Percentiles rank a stretch among this genome's conserved stretches.
These are phyloP conservation scores for Pterocles orientalis DNA, from an alignment of 2,113 vertebrate genomes.

Conservation along the genomic window DNA sequence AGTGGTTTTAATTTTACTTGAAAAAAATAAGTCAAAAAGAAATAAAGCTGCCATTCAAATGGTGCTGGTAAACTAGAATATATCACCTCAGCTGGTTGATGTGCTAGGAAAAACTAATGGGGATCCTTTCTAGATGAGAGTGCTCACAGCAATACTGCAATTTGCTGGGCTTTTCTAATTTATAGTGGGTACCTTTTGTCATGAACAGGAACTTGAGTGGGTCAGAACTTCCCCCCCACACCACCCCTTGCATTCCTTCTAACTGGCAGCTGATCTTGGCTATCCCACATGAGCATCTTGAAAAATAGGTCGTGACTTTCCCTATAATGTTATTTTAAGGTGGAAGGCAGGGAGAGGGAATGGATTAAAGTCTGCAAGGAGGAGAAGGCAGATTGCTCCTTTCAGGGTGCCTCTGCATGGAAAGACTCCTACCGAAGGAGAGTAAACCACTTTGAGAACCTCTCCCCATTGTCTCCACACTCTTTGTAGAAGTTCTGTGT, in stretches of 20 bases:
- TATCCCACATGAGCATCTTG: neutral
- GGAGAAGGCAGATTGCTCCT: neutral
- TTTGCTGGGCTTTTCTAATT: neutral
- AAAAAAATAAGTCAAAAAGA: neutral
- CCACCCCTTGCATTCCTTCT: neutral
- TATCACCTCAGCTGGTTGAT: neutral
- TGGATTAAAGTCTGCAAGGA: neutral
- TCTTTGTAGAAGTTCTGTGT: neutral
- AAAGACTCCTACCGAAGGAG: neutral
- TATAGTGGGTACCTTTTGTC: neutral
- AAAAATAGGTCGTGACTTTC: neutral
- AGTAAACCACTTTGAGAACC: neutral
- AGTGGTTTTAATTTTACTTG: neutral
- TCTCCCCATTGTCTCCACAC: neutral
- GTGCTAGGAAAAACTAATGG: neutral
- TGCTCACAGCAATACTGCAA: neutral
- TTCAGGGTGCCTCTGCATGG: neutral
- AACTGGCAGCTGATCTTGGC: neutral
- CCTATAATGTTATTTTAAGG: neutral
- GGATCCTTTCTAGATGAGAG: neutral
- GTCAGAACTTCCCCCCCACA: neutral
- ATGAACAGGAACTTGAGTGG: neutral
- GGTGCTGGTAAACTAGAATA: neutral
- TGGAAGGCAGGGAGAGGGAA: neutral
- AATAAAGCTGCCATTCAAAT: neutral